A percentile compares a stretch with the other conserved stretches of the same genome.
These are phyloP conservation scores for Euwallacea similis DNA, from an alignment of 1,140 invertebrate species.

Conservation along the genomic window DNA sequence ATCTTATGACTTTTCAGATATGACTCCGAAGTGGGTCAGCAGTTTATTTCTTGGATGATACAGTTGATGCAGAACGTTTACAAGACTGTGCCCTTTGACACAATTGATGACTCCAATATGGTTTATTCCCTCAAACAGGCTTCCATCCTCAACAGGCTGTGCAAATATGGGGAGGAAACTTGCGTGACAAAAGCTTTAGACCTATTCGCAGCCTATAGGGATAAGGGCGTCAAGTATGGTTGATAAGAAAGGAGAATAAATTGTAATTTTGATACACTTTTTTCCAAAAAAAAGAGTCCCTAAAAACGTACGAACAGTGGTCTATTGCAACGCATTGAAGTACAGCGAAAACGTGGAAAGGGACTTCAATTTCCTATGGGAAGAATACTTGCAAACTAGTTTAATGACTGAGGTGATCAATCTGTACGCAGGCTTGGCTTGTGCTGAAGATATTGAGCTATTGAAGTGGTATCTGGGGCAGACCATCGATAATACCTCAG, in stretches of 20 bases:
- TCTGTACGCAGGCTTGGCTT: constrained; percentile 61
- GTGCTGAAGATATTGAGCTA: constrained; percentile 55
- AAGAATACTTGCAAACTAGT: constrained; percentile 55
- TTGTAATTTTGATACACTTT: not conserved
- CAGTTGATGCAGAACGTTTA: constrained; percentile 27
- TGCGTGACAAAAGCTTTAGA: constrained; percentile 53
- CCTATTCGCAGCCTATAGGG: constrained; percentile 47
- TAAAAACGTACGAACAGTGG: constrained; percentile 60
- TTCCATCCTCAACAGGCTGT: constrained; percentile 57
- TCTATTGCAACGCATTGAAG: constrained; percentile 61
- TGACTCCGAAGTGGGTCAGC: constrained; percentile 31
- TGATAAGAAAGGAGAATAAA: not conserved
- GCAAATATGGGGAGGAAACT: constrained; percentile 54
- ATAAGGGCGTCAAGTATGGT: constrained; percentile 14
- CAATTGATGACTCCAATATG: constrained; percentile 40
- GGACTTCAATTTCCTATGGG: constrained; percentile 59
- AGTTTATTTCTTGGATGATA: constrained; percentile 23
- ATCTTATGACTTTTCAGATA: constrained; percentile 46
- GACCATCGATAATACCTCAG: constrained; percentile 48
- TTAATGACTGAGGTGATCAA: constrained; percentile 60
- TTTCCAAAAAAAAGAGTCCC: constrained; percentile 51
- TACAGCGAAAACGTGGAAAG: constrained; percentile 41
- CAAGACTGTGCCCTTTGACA: constrained; percentile 29
- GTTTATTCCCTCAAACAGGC: constrained; percentile 52
- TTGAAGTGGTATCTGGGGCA: constrained; percentile 53